Conservation (phyloP, 2,113 vertebrate species). For the Plotosus lineatus region DNA sequence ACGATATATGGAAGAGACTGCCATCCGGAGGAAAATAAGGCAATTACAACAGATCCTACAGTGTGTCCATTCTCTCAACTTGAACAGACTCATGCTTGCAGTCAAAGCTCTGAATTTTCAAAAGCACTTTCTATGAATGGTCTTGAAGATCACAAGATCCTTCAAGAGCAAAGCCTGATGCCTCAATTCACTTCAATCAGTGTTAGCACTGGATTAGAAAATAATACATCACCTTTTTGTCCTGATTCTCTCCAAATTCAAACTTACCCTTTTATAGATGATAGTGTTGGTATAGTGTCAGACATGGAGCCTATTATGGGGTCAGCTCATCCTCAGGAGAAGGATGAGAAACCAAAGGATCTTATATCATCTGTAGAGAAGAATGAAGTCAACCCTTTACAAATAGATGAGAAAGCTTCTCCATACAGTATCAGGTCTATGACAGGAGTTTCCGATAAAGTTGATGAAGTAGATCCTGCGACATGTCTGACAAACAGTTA, state of each 20-base stretch:
- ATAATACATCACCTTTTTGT: not conserved
- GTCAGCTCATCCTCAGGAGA: slow-evolving; percentile 37
- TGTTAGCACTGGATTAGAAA: not conserved
- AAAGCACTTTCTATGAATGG: not conserved
- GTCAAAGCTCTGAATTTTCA: slow-evolving; percentile 8
- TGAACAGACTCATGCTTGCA: not conserved
- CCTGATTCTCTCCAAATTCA: slow-evolving; percentile 18
- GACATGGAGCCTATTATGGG: slow-evolving; percentile 50
- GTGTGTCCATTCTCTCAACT: not conserved
- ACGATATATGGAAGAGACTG: slow-evolving; percentile 6
- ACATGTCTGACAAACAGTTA: slow-evolving; percentile 21
- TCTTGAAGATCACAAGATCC: not conserved
- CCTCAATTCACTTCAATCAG: not conserved
- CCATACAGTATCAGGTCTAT: not conserved
- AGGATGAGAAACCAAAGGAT: not conserved
- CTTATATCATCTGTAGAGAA: not conserved
- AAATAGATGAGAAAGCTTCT: not conserved
- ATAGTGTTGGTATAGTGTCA: slow-evolving; percentile 17
- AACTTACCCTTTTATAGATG: slow-evolving; percentile 24
- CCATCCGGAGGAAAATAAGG: slow-evolving; percentile 5
- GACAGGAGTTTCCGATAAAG: slow-evolving; percentile 11
- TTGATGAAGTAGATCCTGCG: slow-evolving; percentile 36
- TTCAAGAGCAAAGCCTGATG: not conserved
- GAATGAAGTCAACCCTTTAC: slow-evolving; percentile 6
- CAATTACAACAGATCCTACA: not conserved